A percentile compares a stretch with the other conserved stretches of the same genome.
phyloP scores from a whole-genome alignment of 2,888 invertebrate species.

The Leptinotarsa tumamoca region DNA sequence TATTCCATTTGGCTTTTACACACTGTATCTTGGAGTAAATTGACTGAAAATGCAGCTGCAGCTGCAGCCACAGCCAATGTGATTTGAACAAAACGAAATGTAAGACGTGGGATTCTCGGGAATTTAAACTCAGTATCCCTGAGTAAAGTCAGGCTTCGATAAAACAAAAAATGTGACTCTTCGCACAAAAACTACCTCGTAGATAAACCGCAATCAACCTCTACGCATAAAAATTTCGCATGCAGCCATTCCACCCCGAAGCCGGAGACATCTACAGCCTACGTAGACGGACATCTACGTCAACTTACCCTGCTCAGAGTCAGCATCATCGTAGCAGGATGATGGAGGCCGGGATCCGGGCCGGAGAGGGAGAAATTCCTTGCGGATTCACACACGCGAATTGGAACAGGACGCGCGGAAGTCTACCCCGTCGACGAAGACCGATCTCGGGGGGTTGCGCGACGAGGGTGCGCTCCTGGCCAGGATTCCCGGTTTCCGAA shows the following conservation, averaged over 20 bases:
- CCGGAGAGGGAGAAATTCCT: neutral
- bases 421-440: constrained; percentile 12
- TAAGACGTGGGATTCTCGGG: no score
- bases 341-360: neutral
- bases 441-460: constrained; percentile 24
- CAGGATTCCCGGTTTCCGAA: constrained; percentile 19
- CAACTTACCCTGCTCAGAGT: constrained; percentile 60
- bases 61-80: no score
- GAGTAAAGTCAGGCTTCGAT: no score
- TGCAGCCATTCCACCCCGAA: neutral
- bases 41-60: no score
- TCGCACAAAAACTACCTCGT: no score
- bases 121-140: no score
- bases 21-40: no score
- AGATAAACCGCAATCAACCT: no score
- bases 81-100: no score
- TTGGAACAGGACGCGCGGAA: constrained; percentile 8
- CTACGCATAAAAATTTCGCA: no score
- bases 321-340: constrained; percentile 55
- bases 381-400: constrained; percentile 1
- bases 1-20: no score
- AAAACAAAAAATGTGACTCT: no score
- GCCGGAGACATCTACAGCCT: neutral
- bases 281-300: constrained; percentile 4
- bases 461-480: neutral